Percentiles rank a stretch among this genome's conserved stretches.
phyloP scores from a whole-genome alignment of 2,113 vertebrate species.

The Tichodroma muraria region DNA sequence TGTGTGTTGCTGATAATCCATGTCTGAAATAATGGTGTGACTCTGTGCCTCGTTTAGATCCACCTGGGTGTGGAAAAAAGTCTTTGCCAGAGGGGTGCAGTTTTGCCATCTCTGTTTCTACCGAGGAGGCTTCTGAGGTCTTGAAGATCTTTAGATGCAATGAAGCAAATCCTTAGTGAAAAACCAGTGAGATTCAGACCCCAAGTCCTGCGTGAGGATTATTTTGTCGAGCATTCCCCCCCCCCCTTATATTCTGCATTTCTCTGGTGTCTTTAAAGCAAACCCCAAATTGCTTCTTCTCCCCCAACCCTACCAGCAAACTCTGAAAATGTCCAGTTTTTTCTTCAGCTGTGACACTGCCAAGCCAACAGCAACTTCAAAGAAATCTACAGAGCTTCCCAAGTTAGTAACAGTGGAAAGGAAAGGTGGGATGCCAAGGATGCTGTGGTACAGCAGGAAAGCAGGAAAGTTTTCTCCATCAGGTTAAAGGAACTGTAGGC shows the following conservation, averaged over 20 bases:
- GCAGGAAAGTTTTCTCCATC: background rate
- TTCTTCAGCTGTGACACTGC: background rate
- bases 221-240: background rate
- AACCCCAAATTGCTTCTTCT: background rate
- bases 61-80: background rate
- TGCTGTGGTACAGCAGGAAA: background rate
- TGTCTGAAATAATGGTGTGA: constrained; percentile 4
- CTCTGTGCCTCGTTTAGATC: background rate
- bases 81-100: background rate
- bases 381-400: background rate
- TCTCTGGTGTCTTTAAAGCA: background rate
- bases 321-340: background rate
- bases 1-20: background rate
- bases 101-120: background rate
- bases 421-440: background rate
- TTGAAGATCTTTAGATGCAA: background rate
- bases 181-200: background rate
- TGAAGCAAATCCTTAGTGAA: background rate
- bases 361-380: background rate
- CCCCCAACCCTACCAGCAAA: background rate
- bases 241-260: background rate
- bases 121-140: background rate
- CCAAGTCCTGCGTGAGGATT: background rate
- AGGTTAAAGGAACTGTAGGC: background rate
- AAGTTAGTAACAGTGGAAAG: background rate